Base-by-base conservation (phyloP, 2,113 vertebrate species). In the Callospermophilus lateralis region DNA sequence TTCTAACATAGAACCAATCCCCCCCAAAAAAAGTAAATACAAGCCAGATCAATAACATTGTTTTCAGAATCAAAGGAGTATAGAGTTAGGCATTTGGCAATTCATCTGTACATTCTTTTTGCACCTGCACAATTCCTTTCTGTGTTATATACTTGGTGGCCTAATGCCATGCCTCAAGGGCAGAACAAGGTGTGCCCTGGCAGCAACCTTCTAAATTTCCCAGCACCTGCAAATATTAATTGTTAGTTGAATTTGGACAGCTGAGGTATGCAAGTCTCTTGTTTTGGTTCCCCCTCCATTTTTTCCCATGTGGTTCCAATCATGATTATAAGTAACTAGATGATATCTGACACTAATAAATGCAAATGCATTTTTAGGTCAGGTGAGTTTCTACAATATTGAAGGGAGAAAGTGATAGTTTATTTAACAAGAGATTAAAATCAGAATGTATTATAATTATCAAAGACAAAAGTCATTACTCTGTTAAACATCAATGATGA, bases 181-280 rank as follows among this genome's bases (percentile, higher is more conserved):
- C 65, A 93, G 94, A 96, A 85, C 84, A 96, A 96, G 87, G 93
- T 97, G 89, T 70, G 61, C 61, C 88, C 88, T 72, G 81, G 95
- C 68, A 97, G 24, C 42, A 72, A 37, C 51, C 1, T 16, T 24
- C 68, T 95, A 92, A 86, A 97, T 91, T 96, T 79, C 24, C 73
- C 45, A 96, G 63, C 88, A 96, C 88, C 95, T 97, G 94, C 93
- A 96, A 90, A 86, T 93, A 94, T 92, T 90, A 96, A 96, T 92
- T 97, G 86, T 92, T 89, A 72, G 93, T 83, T 17, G 12, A 93
- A 96, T 97, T 96, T 96, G 84, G 90, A 95, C 94, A 97, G 96
- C 97, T 97, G 96, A 89, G 37, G 28, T 85, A 95, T n/a, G 72
- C 63, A 94, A 83, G 63, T 13, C 4, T 20, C 93, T 70, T 72